phyloP scores from a whole-genome alignment of 1,140 invertebrate genomes.

The Druon quercuslanigerum region DNA sequence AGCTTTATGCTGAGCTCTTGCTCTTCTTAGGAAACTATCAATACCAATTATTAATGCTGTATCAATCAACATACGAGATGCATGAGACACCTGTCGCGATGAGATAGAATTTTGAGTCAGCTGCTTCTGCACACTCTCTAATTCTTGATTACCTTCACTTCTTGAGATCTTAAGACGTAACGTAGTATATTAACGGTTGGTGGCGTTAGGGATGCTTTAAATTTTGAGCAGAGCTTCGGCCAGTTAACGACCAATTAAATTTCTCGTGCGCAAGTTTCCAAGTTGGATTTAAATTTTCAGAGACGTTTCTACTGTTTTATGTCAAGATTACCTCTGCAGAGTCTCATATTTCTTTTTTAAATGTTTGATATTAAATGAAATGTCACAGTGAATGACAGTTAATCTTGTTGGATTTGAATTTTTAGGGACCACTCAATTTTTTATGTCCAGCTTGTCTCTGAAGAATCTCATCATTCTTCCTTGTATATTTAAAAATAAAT shows the following conservation, averaged over 20 bases:
- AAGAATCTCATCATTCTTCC: no score
- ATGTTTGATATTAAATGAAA: no score
- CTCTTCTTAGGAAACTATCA: conserved; percentile 37
- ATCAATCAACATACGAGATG: conserved; percentile 23
- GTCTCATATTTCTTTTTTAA: no score
- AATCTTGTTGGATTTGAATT: no score
- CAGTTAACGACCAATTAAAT: conserved; percentile 15
- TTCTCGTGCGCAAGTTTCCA: not conserved
- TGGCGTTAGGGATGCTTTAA: conserved; percentile 10
- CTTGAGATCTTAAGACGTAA: not conserved
- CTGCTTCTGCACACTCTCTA: not conserved
- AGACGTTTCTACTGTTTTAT: not conserved
- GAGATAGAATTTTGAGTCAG: conserved; percentile 23
- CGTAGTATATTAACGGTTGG: conserved; percentile 20
- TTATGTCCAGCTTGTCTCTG: no score
- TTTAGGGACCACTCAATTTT: no score
- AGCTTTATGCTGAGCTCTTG: conserved; percentile 42
- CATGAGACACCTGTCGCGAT: conserved; percentile 1
- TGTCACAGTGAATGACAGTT: no score
- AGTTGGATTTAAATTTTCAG: conserved; percentile 8
- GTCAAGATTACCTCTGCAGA: no score
- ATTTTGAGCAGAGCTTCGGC: not conserved
- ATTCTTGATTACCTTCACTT: not conserved
- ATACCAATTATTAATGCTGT: conserved; percentile 17
- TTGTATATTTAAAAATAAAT: no score